phyloP scores from a whole-genome alignment of 2,888 invertebrate genomes.

The Pollenia angustigena region DNA sequence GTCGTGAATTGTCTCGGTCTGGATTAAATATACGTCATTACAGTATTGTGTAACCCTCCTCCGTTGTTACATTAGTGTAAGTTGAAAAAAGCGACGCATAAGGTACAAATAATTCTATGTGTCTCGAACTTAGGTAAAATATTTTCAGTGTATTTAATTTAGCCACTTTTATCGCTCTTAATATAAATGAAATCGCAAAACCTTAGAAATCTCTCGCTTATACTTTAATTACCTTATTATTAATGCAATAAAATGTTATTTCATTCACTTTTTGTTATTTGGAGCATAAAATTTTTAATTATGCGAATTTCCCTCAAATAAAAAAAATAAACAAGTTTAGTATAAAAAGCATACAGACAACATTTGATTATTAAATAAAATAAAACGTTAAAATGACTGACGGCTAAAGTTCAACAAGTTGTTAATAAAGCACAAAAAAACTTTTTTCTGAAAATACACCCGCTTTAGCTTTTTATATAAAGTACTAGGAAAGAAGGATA shows the following conservation, averaged over 20 bases:
- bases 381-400: neutral
- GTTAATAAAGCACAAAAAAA: neutral
- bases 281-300: slow-evolving; percentile 55
- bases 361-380: slow-evolving; percentile 1
- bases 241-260: neutral
- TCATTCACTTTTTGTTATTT: neutral
- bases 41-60: no score
- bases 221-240: slow-evolving; percentile 31
- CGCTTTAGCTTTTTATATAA: neutral
- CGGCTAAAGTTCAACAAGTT: slow-evolving; percentile 13
- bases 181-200: neutral
- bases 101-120: no score
- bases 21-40: no score
- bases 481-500: no score
- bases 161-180: neutral
- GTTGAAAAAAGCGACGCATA: no score
- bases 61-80: neutral
- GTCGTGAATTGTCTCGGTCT: no score
- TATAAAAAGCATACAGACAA: no score
- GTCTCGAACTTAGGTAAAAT: no score
- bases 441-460: neutral
- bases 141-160: neutral
- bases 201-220: slow-evolving; percentile 15
- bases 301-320: neutral
- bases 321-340: neutral